phyloP scores from a whole-genome alignment of 2,113 vertebrate genomes.

The Cottus gobio region DNA sequence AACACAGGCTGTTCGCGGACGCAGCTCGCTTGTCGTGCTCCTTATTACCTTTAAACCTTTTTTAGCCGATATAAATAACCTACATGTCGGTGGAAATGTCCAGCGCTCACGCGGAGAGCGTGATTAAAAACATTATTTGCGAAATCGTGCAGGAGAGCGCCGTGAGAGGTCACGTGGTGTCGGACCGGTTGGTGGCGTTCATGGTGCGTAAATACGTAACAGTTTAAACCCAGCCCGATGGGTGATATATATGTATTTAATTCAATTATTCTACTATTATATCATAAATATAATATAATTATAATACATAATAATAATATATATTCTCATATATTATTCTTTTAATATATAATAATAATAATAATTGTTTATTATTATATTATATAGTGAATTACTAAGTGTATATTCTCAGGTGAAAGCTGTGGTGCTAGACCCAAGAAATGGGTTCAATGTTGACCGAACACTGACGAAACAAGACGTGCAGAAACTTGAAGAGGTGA shows the following conservation, averaged over 20 bases:
- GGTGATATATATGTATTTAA: too few relatives aligned
- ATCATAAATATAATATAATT: too few relatives aligned
- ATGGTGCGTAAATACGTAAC: slow-evolving; percentile 79
- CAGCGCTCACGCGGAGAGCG: slow-evolving; percentile 71
- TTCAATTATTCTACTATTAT: too few relatives aligned
- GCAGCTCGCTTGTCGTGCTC: neutral
- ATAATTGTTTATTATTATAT: too few relatives aligned
- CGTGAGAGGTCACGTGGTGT: slow-evolving; percentile 76
- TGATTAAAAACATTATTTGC: slow-evolving; percentile 86
- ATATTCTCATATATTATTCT: too few relatives aligned
- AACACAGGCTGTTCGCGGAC: neutral
- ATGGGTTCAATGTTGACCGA: slow-evolving; percentile 86
- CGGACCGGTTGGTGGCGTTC: slow-evolving; percentile 88
- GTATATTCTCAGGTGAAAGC: slow-evolving; percentile 87
- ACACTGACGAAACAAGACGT: slow-evolving; percentile 85
- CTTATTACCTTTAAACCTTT: neutral
- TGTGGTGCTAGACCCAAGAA: slow-evolving; percentile 88
- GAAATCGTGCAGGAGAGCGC: slow-evolving; percentile 84
- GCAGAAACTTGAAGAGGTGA: slow-evolving; percentile 89
- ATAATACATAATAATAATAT: too few relatives aligned
- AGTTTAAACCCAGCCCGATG: too few relatives aligned
- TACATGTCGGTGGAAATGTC: slow-evolving; percentile 74
- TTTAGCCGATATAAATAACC: neutral
- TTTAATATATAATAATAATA: too few relatives aligned
- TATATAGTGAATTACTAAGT: too few relatives aligned